Evolutionary conservation across 2,888 invertebrate genomes (phyloP).

Genomic region (Hydrotaea diabolus): DNA sequence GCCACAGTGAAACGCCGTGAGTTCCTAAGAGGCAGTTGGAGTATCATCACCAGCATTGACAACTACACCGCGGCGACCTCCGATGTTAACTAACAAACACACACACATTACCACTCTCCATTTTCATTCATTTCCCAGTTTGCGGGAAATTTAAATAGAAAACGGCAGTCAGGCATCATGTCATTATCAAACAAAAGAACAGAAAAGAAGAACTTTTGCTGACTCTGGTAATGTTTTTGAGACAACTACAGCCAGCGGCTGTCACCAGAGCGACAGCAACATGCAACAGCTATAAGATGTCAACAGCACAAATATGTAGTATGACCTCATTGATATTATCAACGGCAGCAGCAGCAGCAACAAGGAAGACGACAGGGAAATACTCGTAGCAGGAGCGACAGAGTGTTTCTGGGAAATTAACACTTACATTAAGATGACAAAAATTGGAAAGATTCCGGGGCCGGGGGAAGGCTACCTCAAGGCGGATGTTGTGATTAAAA

Average conservation of each 20-base stretch:
- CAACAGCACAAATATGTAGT: conserved; percentile 53
- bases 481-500: too few relatives aligned
- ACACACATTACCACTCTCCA: neutral
- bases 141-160: conserved; percentile 28
- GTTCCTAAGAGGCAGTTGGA: neutral
- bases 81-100: too few relatives aligned
- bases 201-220: conserved; percentile 54
- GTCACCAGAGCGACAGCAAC: conserved; percentile 48
- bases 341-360: too few relatives aligned
- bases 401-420: conserved; percentile 34
- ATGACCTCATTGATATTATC: conserved; percentile 60
- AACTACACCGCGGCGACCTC: neutral
- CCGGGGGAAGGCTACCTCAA: neutral
- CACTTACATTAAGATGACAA: neutral
- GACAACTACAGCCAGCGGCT: neutral
- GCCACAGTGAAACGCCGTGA: neutral
- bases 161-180: conserved; percentile 58
- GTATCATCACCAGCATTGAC: neutral
- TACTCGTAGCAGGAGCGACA: neutral
- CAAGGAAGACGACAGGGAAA: conserved; percentile 26
- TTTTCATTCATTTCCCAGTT: neutral
- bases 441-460: conserved; percentile 16
- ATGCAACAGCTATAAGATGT: conserved; percentile 55
- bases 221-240: conserved; percentile 39
- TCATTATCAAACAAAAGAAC: conserved; percentile 65